These are phyloP conservation scores for Melanotaenia boesemani DNA, from an alignment of 2,797 vertebrate genomes.

Conservation along the genomic window DNA sequence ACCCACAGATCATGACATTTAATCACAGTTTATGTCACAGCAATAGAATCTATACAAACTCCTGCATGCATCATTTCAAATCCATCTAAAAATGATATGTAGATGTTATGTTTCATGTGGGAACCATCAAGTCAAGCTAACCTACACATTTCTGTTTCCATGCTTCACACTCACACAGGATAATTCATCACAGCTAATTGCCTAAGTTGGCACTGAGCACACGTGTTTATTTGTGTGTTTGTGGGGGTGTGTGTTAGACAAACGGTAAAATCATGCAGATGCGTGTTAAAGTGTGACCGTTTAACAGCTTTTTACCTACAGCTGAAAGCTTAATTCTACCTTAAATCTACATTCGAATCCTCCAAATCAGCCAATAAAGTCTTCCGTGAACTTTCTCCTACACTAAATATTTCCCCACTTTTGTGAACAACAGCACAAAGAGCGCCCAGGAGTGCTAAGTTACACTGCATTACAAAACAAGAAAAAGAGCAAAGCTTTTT, in stretches of 20 bases:
- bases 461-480: conserved; percentile 20
- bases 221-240: conserved; percentile 47
- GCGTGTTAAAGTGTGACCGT: conserved; percentile 35
- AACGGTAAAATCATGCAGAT: conserved; percentile 25
- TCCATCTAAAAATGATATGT: conserved; percentile 13
- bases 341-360: conserved; percentile 36
- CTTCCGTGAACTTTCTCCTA: conserved; percentile 15
- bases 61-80: conserved; percentile 29
- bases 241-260: conserved; percentile 47
- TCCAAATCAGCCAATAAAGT: conserved; percentile 10
- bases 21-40: conserved; percentile 35
- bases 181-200: conserved; percentile 66
- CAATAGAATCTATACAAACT: conserved; percentile 20
- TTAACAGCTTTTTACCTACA: conserved; percentile 42
- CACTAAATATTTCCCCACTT: conserved; percentile 8
- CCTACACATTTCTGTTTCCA: conserved; percentile 30
- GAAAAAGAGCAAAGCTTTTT: conserved; percentile 19
- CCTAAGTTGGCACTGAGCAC: conserved; percentile 53
- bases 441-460: conserved; percentile 7
- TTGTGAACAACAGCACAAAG: neutral
- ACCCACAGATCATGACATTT: conserved; percentile 18
- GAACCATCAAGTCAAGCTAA: neutral
- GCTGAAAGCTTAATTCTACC: conserved; percentile 41
- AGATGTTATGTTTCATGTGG: conserved; percentile 6
- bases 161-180: conserved; percentile 37